Percentiles rank a stretch among this genome's conserved stretches.
Evolutionary conservation across 2,113 vertebrate genomes (phyloP).

Genomic region (Echinops telfairi): DNA sequence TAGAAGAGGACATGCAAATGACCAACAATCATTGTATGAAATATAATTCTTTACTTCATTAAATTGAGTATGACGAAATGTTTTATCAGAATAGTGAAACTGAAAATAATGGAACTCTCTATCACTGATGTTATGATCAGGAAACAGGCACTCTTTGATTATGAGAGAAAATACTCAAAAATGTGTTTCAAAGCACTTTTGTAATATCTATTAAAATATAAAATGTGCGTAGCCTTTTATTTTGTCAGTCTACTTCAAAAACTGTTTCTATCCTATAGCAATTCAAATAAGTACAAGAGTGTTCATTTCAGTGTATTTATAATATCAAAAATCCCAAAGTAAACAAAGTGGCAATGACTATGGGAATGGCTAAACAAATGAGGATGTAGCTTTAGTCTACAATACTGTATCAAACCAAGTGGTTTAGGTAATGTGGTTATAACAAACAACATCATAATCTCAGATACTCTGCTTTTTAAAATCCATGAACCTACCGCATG

Average conservation of each 20-base stretch:
- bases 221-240: not conserved
- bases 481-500: not conserved
- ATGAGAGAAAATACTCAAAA: not conserved
- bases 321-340: not conserved
- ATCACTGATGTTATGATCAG: not conserved
- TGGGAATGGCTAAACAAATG: not conserved
- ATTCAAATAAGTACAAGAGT: not conserved
- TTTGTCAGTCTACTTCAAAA: not conserved
- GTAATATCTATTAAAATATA: not conserved
- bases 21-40: not conserved
- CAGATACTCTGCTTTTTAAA: not conserved
- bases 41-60: not conserved
- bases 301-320: not conserved
- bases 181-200: too few relatives aligned
- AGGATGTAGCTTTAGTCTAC: not conserved
- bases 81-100: constrained; percentile 1
- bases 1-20: constrained; percentile 6
- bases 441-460: not conserved
- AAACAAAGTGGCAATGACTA: not conserved
- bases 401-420: not conserved
- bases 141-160: not conserved
- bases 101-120: not conserved
- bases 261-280: not conserved
- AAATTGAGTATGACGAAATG: not conserved
- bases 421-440: not conserved